These are phyloP conservation scores for Drosophila leonis DNA, from an alignment of 2,888 invertebrate species.

Conservation along the genomic window DNA sequence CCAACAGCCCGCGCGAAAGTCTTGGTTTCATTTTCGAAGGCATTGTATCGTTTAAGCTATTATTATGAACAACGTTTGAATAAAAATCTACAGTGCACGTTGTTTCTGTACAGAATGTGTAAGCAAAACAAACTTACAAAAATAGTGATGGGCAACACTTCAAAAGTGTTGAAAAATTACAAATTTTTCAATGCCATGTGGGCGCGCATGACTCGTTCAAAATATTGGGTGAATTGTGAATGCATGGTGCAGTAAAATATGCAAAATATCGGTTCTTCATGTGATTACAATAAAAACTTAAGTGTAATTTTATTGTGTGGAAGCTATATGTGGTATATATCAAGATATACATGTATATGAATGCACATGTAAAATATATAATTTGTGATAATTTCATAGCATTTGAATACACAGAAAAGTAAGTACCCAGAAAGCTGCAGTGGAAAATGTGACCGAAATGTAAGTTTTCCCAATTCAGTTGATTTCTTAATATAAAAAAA, in stretches of 20 bases:
- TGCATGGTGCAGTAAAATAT: not conserved
- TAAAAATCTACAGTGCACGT: slow-evolving; percentile 45
- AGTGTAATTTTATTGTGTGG: not conserved
- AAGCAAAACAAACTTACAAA: slow-evolving; percentile 59
- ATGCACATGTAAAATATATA: too few relatives aligned
- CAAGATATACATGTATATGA: not conserved
- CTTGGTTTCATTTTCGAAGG: slow-evolving; percentile 83
- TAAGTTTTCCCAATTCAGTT: not conserved
- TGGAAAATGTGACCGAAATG: not conserved
- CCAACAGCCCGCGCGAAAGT: slow-evolving; percentile 91
- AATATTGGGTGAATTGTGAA: slow-evolving; percentile 7
- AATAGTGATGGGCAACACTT: slow-evolving; percentile 14
- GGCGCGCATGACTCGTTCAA: slow-evolving; percentile 40
- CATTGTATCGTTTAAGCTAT: slow-evolving; percentile 55
- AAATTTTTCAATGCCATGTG: slow-evolving; percentile 8
- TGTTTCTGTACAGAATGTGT: slow-evolving; percentile 36
- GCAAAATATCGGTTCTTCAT: slow-evolving; percentile 4
- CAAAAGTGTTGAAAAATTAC: slow-evolving; percentile 36
- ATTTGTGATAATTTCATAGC: not conserved
- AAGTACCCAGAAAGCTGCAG: not conserved
- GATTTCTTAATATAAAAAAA: not conserved
- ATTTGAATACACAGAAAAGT: not conserved
- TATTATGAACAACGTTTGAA: not conserved
- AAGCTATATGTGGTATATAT: not conserved
- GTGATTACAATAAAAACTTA: not conserved